These are phyloP conservation scores for Saccostrea echinata DNA, from an alignment of 1,140 invertebrate genomes.

Conservation along the genomic window DNA sequence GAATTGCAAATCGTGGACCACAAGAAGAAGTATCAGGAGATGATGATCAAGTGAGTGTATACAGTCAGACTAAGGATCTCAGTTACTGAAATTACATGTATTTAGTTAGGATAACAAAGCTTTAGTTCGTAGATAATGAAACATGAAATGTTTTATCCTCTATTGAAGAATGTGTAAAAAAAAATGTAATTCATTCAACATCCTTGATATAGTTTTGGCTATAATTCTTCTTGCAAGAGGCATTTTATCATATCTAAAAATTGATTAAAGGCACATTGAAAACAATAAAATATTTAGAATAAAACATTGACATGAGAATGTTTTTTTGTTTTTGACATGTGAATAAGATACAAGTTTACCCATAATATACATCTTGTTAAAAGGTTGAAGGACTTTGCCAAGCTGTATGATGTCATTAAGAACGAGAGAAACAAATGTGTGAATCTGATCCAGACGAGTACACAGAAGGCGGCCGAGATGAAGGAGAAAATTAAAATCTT, in stretches of 20 bases:
- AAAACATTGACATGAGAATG: neutral
- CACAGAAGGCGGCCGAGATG: conserved; percentile 80
- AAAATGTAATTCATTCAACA: too few relatives aligned
- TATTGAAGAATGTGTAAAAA: too few relatives aligned
- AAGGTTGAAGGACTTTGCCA: conserved; percentile 79
- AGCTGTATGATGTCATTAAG: conserved; percentile 80
- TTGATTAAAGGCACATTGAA: too few relatives aligned
- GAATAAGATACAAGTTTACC: neutral
- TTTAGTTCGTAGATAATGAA: too few relatives aligned
- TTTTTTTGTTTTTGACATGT: neutral
- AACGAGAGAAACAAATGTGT: conserved; percentile 81
- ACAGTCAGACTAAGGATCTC: neutral
- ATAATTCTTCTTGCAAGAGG: too few relatives aligned
- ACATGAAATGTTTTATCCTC: too few relatives aligned
- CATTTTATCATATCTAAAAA: too few relatives aligned
- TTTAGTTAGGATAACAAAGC: too few relatives aligned
- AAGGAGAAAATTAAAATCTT: conserved; percentile 80
- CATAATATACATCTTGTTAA: conserved; percentile 40
- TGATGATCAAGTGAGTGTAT: conserved; percentile 76
- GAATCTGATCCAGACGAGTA: conserved; percentile 79
- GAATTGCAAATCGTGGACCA: conserved; percentile 79
- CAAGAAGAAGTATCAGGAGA: conserved; percentile 79
- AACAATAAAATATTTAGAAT: too few relatives aligned
- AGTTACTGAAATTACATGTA: too few relatives aligned
- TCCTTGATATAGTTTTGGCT: too few relatives aligned